phyloP scores from a whole-genome alignment of 2,888 invertebrate genomes.

The Phalangium opilio region DNA sequence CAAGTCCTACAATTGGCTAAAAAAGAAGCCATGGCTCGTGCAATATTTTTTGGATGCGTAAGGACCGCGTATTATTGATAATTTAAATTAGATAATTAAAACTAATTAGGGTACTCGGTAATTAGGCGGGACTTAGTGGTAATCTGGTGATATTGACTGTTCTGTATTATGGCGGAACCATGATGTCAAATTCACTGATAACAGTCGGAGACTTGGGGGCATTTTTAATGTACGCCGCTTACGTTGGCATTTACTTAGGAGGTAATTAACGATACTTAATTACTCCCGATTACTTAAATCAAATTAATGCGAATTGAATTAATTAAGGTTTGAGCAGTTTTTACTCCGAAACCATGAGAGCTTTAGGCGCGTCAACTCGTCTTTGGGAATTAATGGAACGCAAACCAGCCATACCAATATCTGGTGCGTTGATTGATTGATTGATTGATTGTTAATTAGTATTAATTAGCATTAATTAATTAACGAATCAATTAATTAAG shows the following conservation, averaged over 20 bases:
- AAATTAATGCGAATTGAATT: not conserved
- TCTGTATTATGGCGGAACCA: constrained; percentile 75
- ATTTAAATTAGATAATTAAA: constrained; percentile 1
- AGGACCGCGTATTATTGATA: constrained; percentile 19
- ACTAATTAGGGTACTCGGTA: constrained; percentile 2
- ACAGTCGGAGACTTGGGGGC: constrained; percentile 75
- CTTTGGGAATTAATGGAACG: constrained; percentile 81
- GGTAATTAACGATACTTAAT: constrained; percentile 39
- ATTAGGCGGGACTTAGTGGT: constrained; percentile 64
- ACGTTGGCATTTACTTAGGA: constrained; percentile 75
- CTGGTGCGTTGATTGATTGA: constrained; percentile 35
- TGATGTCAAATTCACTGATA: constrained; percentile 58
- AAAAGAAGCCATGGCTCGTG: constrained; percentile 70
- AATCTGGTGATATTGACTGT: constrained; percentile 79
- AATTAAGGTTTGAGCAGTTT: constrained; percentile 54
- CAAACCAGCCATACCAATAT: constrained; percentile 53
- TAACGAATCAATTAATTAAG: constrained; percentile 30
- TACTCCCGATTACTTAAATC: constrained; percentile 6
- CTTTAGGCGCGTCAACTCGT: constrained; percentile 74
- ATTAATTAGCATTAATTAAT: not conserved
- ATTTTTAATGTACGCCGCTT: constrained; percentile 84
- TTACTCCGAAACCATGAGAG: constrained; percentile 84
- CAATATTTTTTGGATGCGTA: constrained; percentile 80
- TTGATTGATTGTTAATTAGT: not conserved
- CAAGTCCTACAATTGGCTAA: constrained; percentile 61